Evolutionary conservation across 2,113 vertebrate genomes (phyloP), one percentile per base, ranked within the genome.

Genomic region (Larimichthys polyactis): DNA sequence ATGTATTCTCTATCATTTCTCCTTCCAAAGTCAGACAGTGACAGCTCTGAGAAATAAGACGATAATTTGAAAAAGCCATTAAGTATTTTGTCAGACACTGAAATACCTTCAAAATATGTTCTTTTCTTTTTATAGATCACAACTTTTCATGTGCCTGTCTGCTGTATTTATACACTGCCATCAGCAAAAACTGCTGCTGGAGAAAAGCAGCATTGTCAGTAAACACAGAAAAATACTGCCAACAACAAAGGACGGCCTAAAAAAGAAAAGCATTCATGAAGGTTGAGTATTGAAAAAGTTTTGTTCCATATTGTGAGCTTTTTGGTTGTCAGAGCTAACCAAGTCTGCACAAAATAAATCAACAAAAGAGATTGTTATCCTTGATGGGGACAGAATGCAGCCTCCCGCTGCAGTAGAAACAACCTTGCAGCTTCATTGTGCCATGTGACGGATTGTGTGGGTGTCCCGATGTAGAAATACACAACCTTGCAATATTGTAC

Each of bases 91-190:
- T 75, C 36, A 75, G 36, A 81, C 20, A 64, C 49, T 51, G 3
- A 69, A 82, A 65, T 20, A 64, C 27, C 32, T n/a, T 36, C 0
- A n/a, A 20, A 65, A 70, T 40, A 54, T 9, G 24, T 74, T 44
- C 3, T 40, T 40, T 65, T 43, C 68, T 55, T 74, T 85, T 60
- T 0, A 8, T 15, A 75, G n/a, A 80, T 75, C 65, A 68, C 44
- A 63, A 11, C 11, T 69, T 65, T 15, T n/a, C 5, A 58, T 71
- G 48, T 60, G 27, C 36, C 44, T 78, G 66, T 62, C 46, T 78
- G 36, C n/a, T 83, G 83, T 69, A 87, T 84, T 87, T 83, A 63
- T 46, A 74, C 44, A 15, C 46, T 60, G 59, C 64, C 36, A 51
- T 75, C 48, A 75, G 80, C 72, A 68, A 87, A 84, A 67, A 46